Evolutionary conservation across 2,797 vertebrate species (phyloP).

Genomic region (Myoxocephalus aenaeus): DNA sequence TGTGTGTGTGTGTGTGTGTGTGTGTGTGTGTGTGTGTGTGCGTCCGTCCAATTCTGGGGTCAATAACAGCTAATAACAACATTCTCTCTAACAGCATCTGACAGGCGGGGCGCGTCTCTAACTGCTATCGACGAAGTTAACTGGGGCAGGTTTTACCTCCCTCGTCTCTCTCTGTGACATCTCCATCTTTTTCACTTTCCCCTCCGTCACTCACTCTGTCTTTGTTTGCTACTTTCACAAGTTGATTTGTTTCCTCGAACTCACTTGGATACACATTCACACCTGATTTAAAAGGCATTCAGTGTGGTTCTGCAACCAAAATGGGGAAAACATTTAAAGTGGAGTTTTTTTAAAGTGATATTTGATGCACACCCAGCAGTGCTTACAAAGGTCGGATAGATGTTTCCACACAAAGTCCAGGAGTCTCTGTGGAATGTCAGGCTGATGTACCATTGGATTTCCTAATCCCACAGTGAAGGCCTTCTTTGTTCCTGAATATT

Average conservation of each 20-base stretch:
- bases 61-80: neutral
- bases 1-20: neutral
- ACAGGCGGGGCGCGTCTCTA: conserved; percentile 17
- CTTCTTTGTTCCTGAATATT: conserved; percentile 37
- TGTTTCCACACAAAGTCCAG: neutral
- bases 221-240: neutral
- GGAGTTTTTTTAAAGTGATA: neutral
- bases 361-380: neutral
- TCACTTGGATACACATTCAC: neutral
- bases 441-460: conserved; percentile 13
- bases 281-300: neutral
- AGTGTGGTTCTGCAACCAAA: neutral
- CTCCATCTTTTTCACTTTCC: neutral
- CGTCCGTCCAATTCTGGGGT: conserved; percentile 11
- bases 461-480: conserved; percentile 11
- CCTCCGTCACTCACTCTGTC: neutral
- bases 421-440: conserved; percentile 32
- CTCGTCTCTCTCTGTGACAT: neutral
- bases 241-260: neutral
- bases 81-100: neutral
- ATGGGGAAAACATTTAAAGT: neutral
- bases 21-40: neutral
- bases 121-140: neutral
- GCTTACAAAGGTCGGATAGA: neutral
- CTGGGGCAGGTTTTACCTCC: neutral